Evolutionary conservation across 1,140 invertebrate genomes (phyloP).

Genomic region (Ceratina japonica): DNA sequence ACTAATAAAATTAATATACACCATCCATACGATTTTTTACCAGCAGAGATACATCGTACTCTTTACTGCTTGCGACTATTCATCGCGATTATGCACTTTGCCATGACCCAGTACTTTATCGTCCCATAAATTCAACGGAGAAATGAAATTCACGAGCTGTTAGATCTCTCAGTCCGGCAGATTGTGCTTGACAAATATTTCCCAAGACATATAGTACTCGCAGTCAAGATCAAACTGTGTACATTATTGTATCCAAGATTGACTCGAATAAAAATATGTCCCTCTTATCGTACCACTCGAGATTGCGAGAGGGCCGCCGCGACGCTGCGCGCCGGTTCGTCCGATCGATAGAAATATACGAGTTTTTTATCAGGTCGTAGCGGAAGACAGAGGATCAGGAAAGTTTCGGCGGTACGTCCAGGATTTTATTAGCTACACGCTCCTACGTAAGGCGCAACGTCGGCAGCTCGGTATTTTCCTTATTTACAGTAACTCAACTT

Average conservation of each 20-base stretch:
- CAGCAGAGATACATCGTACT: background rate
- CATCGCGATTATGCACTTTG: constrained; percentile 11
- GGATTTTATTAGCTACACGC: constrained; percentile 32
- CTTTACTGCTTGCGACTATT: constrained; percentile 14
- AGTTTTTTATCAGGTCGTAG: constrained; percentile 24
- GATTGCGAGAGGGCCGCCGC: background rate
- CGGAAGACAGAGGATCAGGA: constrained; percentile 29
- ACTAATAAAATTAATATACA: too few relatives aligned
- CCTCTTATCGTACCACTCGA: constrained; percentile 7
- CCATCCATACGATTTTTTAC: too few relatives aligned
- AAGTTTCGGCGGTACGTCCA: constrained; percentile 43
- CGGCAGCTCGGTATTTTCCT: constrained; percentile 23
- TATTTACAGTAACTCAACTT: constrained; percentile 34
- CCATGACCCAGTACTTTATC: background rate
- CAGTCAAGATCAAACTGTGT: too few relatives aligned
- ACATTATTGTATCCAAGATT: too few relatives aligned
- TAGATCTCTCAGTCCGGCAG: background rate
- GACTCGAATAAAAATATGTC: constrained; percentile 36
- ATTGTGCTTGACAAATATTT: too few relatives aligned
- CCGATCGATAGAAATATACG: constrained; percentile 52
- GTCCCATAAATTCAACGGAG: too few relatives aligned
- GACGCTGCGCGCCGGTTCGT: constrained; percentile 41
- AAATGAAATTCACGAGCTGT: background rate
- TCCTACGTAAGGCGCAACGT: background rate
- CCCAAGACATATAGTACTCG: too few relatives aligned